Conservation (phyloP, 2,113 vertebrate species). For the Craseonycteris thonglongyai region DNA sequence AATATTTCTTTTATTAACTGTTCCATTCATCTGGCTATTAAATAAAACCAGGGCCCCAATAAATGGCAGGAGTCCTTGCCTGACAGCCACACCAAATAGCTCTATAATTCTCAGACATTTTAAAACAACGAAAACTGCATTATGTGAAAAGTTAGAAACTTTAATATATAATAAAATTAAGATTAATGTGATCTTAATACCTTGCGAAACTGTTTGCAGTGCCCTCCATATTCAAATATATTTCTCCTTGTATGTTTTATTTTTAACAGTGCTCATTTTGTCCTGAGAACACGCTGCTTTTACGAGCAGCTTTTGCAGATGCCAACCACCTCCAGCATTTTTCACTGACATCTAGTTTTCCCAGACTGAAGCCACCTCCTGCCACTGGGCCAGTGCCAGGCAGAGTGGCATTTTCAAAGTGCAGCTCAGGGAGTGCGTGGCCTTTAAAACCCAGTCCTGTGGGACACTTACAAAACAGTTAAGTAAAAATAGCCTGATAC, state of each 20-base stretch:
- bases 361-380: slow-evolving; percentile 1
- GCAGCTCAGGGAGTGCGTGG: neutral
- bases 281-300: neutral
- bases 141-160: slow-evolving; percentile 73
- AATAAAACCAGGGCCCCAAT: slow-evolving; percentile 88
- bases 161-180: slow-evolving; percentile 73
- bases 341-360: slow-evolving; percentile 49
- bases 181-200: slow-evolving; percentile 68
- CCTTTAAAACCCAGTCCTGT: neutral
- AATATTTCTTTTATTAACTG: slow-evolving; percentile 89
- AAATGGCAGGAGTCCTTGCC: slow-evolving; percentile 86
- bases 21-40: slow-evolving; percentile 89
- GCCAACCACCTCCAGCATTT: slow-evolving; percentile 27
- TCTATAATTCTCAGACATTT: slow-evolving; percentile 77
- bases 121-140: slow-evolving; percentile 75
- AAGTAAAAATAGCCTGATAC: neutral
- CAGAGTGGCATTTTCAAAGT: neutral
- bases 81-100: slow-evolving; percentile 83
- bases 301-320: slow-evolving; percentile 31
- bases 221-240: slow-evolving; percentile 42
- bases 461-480: neutral
- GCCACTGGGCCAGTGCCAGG: neutral
- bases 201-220: slow-evolving; percentile 39
- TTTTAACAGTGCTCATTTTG: slow-evolving; percentile 48
- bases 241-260: slow-evolving; percentile 47